Percentiles rank a stretch among this genome's conserved stretches.
phyloP scores from a whole-genome alignment of 2,797 vertebrate species.

The Cheirogaleus major region DNA sequence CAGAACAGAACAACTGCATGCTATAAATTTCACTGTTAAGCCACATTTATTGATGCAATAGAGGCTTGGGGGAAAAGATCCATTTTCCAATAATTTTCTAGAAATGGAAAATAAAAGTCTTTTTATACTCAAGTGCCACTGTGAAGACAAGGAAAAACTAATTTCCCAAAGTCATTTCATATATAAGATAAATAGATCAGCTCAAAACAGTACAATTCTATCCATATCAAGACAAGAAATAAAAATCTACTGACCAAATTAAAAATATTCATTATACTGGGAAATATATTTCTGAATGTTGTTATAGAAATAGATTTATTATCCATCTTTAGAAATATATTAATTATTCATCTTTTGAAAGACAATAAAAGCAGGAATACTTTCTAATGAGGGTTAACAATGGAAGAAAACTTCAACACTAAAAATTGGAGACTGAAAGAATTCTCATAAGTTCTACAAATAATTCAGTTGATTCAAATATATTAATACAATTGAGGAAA shows the following conservation, averaged over 20 bases:
- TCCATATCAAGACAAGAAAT: neutral
- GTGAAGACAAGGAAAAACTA: neutral
- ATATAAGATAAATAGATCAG: neutral
- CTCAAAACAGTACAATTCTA: neutral
- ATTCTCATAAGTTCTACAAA: neutral
- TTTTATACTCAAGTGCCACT: neutral
- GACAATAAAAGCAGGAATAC: neutral
- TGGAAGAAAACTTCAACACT: neutral
- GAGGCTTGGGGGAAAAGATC: neutral
- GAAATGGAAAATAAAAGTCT: neutral
- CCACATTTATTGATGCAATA: neutral
- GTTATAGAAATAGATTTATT: neutral
- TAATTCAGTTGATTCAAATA: neutral
- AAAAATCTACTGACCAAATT: neutral
- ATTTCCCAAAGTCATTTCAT: neutral
- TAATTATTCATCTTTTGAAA: neutral
- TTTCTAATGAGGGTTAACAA: neutral
- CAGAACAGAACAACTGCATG: neutral
- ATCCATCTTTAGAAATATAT: neutral
- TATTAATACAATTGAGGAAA: neutral
- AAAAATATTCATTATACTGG: neutral
- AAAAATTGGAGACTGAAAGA: neutral
- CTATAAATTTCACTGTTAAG: neutral
- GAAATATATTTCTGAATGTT: neutral
- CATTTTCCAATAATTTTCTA: neutral